Conservation (phyloP, 2,113 vertebrate genomes). For the Tetrax tetrax region DNA sequence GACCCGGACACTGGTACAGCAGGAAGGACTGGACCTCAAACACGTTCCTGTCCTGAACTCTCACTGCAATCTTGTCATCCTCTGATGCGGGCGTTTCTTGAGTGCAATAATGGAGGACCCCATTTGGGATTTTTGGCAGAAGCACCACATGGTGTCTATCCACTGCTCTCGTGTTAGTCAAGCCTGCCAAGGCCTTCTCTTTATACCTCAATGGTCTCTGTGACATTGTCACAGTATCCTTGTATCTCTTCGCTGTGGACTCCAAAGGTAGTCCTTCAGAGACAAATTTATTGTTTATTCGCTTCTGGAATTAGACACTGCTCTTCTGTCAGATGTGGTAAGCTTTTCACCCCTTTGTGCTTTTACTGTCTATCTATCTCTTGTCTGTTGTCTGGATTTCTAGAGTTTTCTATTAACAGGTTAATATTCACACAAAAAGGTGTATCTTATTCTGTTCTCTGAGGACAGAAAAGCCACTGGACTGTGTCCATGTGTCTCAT, state of each 20-base stretch:
- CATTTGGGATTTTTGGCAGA: neutral
- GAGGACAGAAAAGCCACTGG: neutral
- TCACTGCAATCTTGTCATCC: neutral
- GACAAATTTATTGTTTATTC: neutral
- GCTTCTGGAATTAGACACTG: neutral
- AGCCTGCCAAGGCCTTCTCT: neutral
- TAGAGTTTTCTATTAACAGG: neutral
- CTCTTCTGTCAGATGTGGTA: neutral
- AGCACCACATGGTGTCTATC: neutral
- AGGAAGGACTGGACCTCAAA: neutral
- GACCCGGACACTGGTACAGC: neutral
- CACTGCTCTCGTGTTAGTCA: neutral
- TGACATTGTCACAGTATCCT: neutral
- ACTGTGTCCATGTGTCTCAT: neutral
- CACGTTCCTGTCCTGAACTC: neutral
- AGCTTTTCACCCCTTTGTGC: neutral
- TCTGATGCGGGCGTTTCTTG: neutral
- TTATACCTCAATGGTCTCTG: neutral
- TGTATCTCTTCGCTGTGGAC: neutral
- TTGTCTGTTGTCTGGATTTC: neutral
- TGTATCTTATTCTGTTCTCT: neutral
- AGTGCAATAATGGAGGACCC: neutral
- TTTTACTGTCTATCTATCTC: neutral
- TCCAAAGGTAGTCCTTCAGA: neutral
- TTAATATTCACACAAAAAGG: neutral